Evolutionary conservation across 2,888 invertebrate genomes (phyloP).

Genomic region (Tetragonisca angustula): DNA sequence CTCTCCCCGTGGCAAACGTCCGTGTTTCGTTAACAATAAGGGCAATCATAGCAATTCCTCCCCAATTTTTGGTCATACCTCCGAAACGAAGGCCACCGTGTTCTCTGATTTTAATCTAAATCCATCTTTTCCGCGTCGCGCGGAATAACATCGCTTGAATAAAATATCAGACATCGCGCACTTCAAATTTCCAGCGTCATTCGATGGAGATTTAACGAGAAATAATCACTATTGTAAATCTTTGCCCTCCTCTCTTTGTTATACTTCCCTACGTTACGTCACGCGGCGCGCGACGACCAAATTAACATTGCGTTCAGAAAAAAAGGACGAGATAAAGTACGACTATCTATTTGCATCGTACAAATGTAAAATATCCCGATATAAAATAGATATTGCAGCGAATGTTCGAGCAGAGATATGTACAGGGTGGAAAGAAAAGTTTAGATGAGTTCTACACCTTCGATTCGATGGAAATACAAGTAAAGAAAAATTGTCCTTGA

Average conservation of each 20-base stretch:
- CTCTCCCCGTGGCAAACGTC: background rate
- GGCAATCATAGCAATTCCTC: background rate
- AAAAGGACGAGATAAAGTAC: background rate
- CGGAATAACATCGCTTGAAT: background rate
- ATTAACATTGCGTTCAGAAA: no score
- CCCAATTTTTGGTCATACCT: background rate
- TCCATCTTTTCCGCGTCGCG: background rate
- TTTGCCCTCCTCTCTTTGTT: background rate
- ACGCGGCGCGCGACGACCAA: no score
- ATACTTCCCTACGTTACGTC: background rate
- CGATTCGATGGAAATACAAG: no score
- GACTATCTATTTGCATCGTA: background rate
- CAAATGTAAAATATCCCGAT: background rate
- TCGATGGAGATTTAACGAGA: background rate
- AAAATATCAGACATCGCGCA: background rate
- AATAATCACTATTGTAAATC: background rate
- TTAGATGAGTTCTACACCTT: no score
- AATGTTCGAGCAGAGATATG: background rate
- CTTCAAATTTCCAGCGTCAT: background rate
- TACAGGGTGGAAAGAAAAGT: no score
- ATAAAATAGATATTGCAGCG: background rate
- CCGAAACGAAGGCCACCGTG: background rate
- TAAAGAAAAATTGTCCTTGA: no score
- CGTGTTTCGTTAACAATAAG: background rate
- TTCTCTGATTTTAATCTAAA: background rate